Conservation (phyloP, 2,113 vertebrate species). For the Myotis yumanensis region DNA sequence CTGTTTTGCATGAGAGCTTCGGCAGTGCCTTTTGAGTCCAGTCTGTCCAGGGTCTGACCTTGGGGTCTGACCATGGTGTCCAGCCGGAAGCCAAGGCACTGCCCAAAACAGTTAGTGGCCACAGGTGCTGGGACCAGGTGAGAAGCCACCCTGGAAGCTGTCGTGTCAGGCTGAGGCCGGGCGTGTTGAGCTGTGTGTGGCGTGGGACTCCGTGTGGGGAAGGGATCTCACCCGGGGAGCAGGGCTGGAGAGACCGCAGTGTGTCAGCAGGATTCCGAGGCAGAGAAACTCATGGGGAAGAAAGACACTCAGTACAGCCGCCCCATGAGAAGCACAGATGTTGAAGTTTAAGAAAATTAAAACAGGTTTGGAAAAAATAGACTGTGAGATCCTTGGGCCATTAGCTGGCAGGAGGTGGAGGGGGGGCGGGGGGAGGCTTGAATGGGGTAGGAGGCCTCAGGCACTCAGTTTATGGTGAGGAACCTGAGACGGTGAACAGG, state of each 20-base stretch:
- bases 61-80: background rate
- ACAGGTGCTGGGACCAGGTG: background rate
- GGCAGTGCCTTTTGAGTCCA: fast-evolving
- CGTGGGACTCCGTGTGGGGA: background rate
- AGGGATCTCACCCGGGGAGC: background rate
- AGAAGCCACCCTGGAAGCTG: background rate
- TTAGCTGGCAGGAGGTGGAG: background rate
- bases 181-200: background rate
- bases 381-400: background rate
- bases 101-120: fast-evolving
- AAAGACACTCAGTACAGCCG: fast-evolving
- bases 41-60: background rate
- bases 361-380: no score
- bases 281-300: background rate
- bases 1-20: background rate
- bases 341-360: background rate
- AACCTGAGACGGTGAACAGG: background rate
- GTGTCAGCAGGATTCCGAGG: no score
- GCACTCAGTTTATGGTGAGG: background rate
- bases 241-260: fast-evolving
- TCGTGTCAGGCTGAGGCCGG: background rate
- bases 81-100: fast-evolving
- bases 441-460: no score
- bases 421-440: no score
- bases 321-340: fast-evolving